A percentile compares a stretch with the other conserved stretches of the same genome.
These are phyloP conservation scores for Zaprionus africanus DNA, from an alignment of 1,140 invertebrate species.

Conservation along the genomic window DNA sequence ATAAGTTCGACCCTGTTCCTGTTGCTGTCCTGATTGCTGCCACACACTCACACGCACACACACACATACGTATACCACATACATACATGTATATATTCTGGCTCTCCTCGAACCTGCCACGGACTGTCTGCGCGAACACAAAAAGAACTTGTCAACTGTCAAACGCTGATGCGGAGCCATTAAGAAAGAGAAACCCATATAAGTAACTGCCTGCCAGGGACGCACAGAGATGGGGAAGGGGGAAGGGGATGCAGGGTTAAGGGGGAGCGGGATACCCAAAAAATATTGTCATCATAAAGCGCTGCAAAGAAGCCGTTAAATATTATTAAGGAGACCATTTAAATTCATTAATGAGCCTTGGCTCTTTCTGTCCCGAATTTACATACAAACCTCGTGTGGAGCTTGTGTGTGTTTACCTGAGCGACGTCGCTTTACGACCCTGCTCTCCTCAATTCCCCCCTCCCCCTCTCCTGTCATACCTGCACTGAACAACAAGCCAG, in stretches of 20 bases:
- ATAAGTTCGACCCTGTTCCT: slow-evolving; percentile 60
- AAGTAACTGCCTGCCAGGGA: slow-evolving; percentile 38
- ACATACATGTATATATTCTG: neutral
- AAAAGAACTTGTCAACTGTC: slow-evolving; percentile 82
- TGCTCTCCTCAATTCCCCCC: neutral
- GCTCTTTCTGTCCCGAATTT: slow-evolving; percentile 56
- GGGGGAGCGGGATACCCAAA: slow-evolving; percentile 31
- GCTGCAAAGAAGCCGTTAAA: slow-evolving; percentile 84
- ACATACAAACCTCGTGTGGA: slow-evolving; percentile 50
- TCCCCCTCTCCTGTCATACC: slow-evolving; percentile 37
- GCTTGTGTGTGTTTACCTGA: slow-evolving; percentile 54
- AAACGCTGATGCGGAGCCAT: slow-evolving; percentile 76
- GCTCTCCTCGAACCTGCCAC: neutral
- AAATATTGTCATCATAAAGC: slow-evolving; percentile 84
- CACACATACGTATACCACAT: neutral
- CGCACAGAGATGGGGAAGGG: neutral
- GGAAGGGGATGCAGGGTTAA: neutral
- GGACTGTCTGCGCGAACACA: slow-evolving; percentile 40
- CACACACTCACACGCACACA: slow-evolving; percentile 3
- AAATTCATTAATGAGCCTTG: slow-evolving; percentile 84
- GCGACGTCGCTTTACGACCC: slow-evolving; percentile 48
- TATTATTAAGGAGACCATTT: slow-evolving; percentile 84
- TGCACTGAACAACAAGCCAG: slow-evolving; percentile 75
- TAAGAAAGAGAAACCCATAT: slow-evolving; percentile 72
- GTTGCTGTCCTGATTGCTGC: neutral